These are phyloP conservation scores for Augochlora pura DNA, from an alignment of 1,140 invertebrate species.

Conservation along the genomic window DNA sequence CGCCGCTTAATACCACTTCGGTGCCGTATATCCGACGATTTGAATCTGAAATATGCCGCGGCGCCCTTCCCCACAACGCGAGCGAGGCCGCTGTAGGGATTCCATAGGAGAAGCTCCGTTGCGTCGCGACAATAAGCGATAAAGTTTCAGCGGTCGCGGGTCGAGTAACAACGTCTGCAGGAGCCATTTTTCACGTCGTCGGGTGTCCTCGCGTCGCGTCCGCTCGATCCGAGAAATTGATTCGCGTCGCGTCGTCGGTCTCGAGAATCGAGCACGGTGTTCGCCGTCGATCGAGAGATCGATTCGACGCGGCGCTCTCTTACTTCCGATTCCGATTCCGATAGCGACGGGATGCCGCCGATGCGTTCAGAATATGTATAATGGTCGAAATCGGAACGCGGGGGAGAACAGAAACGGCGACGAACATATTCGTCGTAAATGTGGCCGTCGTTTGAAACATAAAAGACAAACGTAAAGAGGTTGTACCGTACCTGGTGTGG, in stretches of 20 bases:
- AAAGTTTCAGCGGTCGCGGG: slow-evolving; percentile 34
- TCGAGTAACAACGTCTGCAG: slow-evolving; percentile 3
- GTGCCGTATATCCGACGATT: not conserved
- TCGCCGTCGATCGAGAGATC: not conserved
- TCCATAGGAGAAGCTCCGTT: not conserved
- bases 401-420: too few relatives aligned
- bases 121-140: slow-evolving; percentile 9
- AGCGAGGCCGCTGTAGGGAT: not conserved
- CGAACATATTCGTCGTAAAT: slow-evolving; percentile 12
- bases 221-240: not conserved
- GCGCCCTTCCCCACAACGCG: not conserved
- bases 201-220: not conserved
- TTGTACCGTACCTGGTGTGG: slow-evolving; percentile 72
- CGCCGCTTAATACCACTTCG: too few relatives aligned
- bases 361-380: too few relatives aligned
- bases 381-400: too few relatives aligned
- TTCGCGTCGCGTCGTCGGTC: not conserved
- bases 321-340: not conserved
- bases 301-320: not conserved
- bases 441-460: not conserved
- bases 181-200: slow-evolving; percentile 36
- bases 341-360: not conserved
- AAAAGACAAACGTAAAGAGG: slow-evolving; percentile 32
- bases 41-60: not conserved
- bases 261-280: slow-evolving; percentile 11